Evolutionary conservation across 2,888 invertebrate genomes (phyloP).

Genomic region (Drosophila siamana): DNA sequence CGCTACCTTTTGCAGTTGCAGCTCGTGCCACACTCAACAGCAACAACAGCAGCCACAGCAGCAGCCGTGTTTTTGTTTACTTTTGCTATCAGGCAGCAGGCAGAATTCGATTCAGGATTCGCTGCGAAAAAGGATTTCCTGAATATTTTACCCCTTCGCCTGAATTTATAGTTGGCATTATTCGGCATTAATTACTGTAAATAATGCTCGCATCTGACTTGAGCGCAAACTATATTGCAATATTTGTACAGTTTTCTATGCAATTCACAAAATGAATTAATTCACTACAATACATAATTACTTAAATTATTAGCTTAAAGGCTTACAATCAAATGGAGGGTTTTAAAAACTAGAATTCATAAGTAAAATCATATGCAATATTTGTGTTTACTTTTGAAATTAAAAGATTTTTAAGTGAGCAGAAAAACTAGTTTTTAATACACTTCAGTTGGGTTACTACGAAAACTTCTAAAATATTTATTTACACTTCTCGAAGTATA

Average conservation of each 20-base stretch:
- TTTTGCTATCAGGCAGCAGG: constrained; percentile 43
- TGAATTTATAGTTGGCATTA: background rate
- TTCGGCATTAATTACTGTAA: constrained; percentile 10
- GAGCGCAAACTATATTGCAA: background rate
- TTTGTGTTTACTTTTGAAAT: background rate
- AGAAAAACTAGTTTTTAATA: background rate
- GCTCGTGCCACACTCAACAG: constrained; percentile 45
- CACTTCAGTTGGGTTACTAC: no score
- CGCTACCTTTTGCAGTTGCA: constrained; percentile 50
- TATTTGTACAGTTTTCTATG: background rate
- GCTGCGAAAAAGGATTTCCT: constrained; percentile 11
- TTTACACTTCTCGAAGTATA: no score
- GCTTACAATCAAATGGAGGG: background rate
- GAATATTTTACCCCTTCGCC: constrained; percentile 6
- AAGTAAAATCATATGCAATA: background rate
- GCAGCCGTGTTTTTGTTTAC: constrained; percentile 46
- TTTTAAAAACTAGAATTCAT: no score
- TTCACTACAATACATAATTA: background rate
- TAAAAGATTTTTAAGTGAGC: background rate
- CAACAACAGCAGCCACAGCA: constrained; percentile 12
- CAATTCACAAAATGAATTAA: background rate
- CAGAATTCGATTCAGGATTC: background rate
- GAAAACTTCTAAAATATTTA: background rate
- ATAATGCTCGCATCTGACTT: background rate
- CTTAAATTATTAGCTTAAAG: background rate